Evolutionary conservation across 2,797 vertebrate genomes (phyloP).

Genomic region (Dryobates pubescens): DNA sequence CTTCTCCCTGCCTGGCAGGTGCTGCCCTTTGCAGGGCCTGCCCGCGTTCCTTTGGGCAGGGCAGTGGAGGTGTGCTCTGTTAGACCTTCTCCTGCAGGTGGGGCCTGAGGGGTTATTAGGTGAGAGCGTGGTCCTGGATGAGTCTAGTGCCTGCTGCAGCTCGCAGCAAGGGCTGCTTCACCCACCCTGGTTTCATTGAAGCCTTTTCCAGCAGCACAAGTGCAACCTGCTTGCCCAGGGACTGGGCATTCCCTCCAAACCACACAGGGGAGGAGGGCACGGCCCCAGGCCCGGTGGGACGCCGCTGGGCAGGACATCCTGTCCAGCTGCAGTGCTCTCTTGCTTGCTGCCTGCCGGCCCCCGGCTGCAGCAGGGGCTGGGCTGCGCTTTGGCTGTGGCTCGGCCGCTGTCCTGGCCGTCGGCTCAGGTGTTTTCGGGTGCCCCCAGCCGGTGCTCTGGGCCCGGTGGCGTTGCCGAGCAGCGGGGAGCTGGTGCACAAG

Average conservation of each 20-base stretch:
- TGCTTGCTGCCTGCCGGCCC: neutral
- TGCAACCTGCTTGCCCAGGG: neutral
- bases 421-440: neutral
- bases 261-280: fast-evolving
- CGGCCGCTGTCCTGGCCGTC: fast-evolving
- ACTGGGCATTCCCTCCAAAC: neutral
- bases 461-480: neutral
- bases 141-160: neutral
- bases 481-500: neutral
- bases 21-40: fast-evolving
- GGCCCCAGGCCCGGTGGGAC: fast-evolving
- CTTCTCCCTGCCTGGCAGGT: neutral
- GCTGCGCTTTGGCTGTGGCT: neutral
- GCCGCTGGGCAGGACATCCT: neutral
- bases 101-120: neutral
- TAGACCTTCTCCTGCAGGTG: neutral
- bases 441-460: conserved; percentile 12
- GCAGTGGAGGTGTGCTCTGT: neutral
- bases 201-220: neutral
- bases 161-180: neutral
- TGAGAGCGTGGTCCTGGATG: neutral
- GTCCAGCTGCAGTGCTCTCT: neutral
- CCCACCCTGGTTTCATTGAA: neutral
- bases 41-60: fast-evolving
- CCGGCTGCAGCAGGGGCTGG: neutral